phyloP scores from a whole-genome alignment of 2,113 vertebrate genomes.

The Tachycineta bicolor region DNA sequence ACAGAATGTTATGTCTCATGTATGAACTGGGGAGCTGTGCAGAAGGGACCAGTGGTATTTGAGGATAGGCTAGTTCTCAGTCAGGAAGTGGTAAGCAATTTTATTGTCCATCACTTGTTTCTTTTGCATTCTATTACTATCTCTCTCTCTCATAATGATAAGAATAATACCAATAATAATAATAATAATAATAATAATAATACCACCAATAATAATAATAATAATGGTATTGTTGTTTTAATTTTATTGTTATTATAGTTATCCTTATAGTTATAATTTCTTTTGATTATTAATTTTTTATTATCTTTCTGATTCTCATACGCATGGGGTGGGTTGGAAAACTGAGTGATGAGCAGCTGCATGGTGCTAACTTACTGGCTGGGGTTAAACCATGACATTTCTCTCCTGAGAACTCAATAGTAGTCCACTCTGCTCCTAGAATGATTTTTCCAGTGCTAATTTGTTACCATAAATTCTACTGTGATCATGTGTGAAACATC shows the following conservation, averaged over 20 bases:
- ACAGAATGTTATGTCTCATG: not conserved
- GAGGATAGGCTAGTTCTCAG: rapidly evolving
- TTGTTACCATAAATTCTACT: not conserved
- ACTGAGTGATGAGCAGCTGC: not conserved
- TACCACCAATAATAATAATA: not conserved
- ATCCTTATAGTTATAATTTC: not conserved
- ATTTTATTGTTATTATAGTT: too few species aligned
- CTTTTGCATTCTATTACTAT: not conserved
- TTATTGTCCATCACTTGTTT: not conserved
- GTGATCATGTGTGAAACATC: not conserved
- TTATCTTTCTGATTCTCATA: not conserved
- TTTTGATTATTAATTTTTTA: not conserved
- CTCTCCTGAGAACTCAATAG: not conserved
- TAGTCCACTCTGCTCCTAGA: not conserved
- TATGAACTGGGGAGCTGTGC: not conserved
- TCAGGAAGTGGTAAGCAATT: not conserved
- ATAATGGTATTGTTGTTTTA: not conserved
- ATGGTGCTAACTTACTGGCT: not conserved
- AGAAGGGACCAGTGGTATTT: not conserved
- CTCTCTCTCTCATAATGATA: not conserved
- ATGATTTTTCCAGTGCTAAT: not conserved
- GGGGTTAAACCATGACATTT: not conserved
- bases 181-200: not conserved
- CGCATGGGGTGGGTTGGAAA: rapidly evolving
- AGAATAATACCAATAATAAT: not conserved